phyloP scores from a whole-genome alignment of 1,140 invertebrate species.

The Lineus longissimus region DNA sequence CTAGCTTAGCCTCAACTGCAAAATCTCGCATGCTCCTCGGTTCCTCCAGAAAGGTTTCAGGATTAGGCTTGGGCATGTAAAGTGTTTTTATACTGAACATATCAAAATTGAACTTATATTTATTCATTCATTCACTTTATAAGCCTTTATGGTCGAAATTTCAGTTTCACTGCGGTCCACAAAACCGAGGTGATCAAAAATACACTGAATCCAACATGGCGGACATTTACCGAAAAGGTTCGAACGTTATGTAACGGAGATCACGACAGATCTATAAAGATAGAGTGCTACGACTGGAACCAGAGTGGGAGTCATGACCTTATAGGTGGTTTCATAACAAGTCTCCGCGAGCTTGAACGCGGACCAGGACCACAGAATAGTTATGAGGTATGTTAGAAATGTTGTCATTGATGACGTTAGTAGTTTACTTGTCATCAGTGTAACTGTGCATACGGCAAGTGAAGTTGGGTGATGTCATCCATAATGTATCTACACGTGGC shows the following conservation, averaged over 20 bases:
- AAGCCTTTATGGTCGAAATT: no score
- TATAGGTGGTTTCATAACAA: slow-evolving; percentile 56
- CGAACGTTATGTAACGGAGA: slow-evolving; percentile 62
- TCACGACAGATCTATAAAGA: slow-evolving; percentile 57
- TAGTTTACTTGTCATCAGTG: no score
- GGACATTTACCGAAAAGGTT: slow-evolving; percentile 58
- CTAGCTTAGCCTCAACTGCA: neutral
- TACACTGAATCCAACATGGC: slow-evolving; percentile 61
- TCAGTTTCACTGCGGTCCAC: slow-evolving; percentile 56
- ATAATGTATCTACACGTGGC: no score
- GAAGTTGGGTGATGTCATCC: no score
- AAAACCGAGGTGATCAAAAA: slow-evolving; percentile 59
- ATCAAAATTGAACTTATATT: no score
- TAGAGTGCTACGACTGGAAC: slow-evolving; percentile 57
- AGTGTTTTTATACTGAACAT: no score
- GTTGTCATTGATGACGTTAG: no score
- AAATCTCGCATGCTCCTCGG: neutral
- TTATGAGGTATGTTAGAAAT: slow-evolving; percentile 31
- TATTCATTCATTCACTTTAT: no score
- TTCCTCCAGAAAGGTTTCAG: neutral
- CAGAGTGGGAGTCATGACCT: slow-evolving; percentile 54
- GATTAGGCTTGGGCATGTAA: no score
- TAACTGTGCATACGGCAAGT: no score
- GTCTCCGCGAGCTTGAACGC: slow-evolving; percentile 40
- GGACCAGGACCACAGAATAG: slow-evolving; percentile 33